Evolutionary conservation across 2,797 vertebrate species (phyloP).

Genomic region (Hapalemur alaotrensis): DNA sequence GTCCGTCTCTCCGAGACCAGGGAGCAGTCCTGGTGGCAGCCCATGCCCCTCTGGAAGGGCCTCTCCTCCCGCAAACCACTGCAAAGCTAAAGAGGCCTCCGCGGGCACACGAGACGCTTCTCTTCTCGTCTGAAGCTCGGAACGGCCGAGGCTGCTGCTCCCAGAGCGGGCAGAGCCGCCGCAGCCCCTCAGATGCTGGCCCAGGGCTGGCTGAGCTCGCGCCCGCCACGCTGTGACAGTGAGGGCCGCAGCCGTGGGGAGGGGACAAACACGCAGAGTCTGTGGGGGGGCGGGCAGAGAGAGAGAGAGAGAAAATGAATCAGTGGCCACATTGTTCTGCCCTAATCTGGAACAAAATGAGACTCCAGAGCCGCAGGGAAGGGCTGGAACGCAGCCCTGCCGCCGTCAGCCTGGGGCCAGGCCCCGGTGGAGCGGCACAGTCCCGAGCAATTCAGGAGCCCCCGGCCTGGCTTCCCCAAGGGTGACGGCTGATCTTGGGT

Average conservation of each 20-base stretch:
- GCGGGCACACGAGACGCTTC: neutral
- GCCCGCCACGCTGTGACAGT: neutral
- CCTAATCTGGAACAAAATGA: neutral
- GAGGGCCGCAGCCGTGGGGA: neutral
- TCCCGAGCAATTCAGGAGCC: neutral
- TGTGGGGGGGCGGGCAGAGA: neutral
- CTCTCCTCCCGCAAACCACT: neutral
- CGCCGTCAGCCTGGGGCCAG: too few species aligned
- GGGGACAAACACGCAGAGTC: neutral
- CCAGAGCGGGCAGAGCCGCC: fast-evolving
- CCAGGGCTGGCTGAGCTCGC: neutral
- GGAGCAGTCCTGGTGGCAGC: neutral
- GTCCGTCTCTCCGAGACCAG: neutral
- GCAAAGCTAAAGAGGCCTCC: neutral
- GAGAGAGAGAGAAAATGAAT: neutral
- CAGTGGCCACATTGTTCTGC: fast-evolving
- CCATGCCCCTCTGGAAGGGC: fast-evolving
- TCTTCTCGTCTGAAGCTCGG: neutral
- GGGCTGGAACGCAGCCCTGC: too few species aligned
- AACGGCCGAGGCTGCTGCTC: neutral
- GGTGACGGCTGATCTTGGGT: neutral
- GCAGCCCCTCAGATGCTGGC: neutral
- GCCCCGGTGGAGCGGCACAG: too few species aligned
- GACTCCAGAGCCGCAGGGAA: neutral
- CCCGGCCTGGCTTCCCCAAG: neutral